Evolutionary conservation across 1,140 invertebrate genomes (phyloP), one percentile per base, ranked within the genome.

Genomic region (Drosophila repleta): DNA sequence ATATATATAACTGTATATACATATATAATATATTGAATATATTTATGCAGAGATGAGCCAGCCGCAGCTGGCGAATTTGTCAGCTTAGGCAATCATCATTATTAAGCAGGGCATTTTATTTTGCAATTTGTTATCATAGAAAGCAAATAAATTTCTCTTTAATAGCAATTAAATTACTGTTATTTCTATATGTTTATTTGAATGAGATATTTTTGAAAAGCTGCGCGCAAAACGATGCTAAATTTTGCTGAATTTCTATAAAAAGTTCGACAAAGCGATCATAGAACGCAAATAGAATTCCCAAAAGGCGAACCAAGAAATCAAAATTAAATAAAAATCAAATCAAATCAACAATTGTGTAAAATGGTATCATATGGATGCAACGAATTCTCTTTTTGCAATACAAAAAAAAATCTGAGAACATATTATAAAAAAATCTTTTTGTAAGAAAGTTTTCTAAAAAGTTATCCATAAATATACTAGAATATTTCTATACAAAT

Each of bases 261-360:
- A 72, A 72, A 72, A 71, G 53, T 39, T 5, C 4, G 10, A 48
- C 41, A 46, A 45, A 46, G 18, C 65, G 26, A 43, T 61, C 48
- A 61, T 45, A 43, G 41, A 52, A 39, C 57, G 13, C 21, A 69
- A 69, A 63, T 69, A 55, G 66, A 46, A 35, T 18, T 26, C 11
- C 26, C 37, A 35, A 45, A 35, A 35, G n/a, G 5, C 7, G 10
- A 48, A 21, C 4, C 39, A 17, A 15, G n/a, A 43, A n/a, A 43
- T 6, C 21, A 46, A 48, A 37, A 35, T 10, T 52, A 29, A n/a
- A 32, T n/a, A n/a, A 1, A 46, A 45, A 46, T 17, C 10, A 35
- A 32, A n/a, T n/a, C n/a, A n/a, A 18, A 49, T 39, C 43, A 24
- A 60, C 17, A 48, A 26, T 37, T 35, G 11, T 21, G 7, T 35